Conservation (phyloP, 2,797 vertebrate genomes). For the Anolis apletophallus region DNA sequence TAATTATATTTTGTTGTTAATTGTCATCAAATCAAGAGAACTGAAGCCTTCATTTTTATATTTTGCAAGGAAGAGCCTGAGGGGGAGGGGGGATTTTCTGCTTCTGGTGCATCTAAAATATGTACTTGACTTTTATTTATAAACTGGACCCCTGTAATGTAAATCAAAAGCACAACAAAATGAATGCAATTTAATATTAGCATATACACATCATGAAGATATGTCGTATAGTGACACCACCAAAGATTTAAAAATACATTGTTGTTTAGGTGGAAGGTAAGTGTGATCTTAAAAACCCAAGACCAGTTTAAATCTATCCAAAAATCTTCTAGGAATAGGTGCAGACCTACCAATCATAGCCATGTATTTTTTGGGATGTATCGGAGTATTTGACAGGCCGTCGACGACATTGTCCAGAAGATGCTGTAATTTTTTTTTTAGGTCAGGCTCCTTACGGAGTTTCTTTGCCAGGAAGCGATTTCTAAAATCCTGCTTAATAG, state of each 20-base stretch:
- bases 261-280: background rate
- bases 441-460: background rate
- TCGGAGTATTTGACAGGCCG: background rate
- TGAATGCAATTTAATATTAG: background rate
- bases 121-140: background rate
- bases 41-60: too few relatives aligned
- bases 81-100: too few relatives aligned
- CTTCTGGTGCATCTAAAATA: background rate
- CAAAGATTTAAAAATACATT: background rate
- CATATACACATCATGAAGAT: background rate
- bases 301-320: background rate
- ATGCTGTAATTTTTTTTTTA: background rate
- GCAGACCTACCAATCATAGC: conserved; percentile 31
- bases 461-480: conserved; percentile 13
- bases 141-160: background rate
- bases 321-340: background rate
- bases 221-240: background rate
- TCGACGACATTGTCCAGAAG: background rate
- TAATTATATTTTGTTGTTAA: too few relatives aligned
- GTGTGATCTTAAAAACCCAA: background rate
- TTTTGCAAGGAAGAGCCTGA: too few relatives aligned
- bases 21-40: too few relatives aligned
- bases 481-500: background rate
- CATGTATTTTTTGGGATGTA: background rate
- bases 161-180: background rate